Base-by-base conservation (phyloP, 2,797 vertebrate genomes). In the Ataeniobius toweri region DNA sequence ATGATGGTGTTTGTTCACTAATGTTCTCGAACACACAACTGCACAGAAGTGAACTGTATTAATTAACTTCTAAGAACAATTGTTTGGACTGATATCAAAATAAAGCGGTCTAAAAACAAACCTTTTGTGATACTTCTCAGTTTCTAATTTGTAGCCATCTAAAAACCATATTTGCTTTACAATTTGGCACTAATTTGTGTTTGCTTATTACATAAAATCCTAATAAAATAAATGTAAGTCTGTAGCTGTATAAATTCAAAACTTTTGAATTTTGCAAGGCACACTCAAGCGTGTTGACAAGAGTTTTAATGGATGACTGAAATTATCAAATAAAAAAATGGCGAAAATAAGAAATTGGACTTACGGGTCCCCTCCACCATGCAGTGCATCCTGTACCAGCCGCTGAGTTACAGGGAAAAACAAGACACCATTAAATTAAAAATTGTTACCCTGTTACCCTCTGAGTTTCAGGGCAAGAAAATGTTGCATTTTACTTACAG, bases 331-430 rank as follows among this genome's bases (percentile, higher is more conserved):
- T 31, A 39, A 41, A 59, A 41, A 59, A 44, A 31, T 56, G 0
- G 41, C 8, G 50, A 22, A 7, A 68, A 67, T 73, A 71, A 74
- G 2, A 80, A 75, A 55, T 1, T 20, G 69, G 6, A 95, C 95
- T 95, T 92, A 96, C 95, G 93, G 94, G 39, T 96, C 94, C 92
- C 95, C 94, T 76, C 93, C 88, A 31, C 93, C 93, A 0, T 94
- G 94, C 26, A 92, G 93, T 0, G 93, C 91, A 79, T 96, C 95
- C 79, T 95, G 95, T 58, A 94, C 92, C 79, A 94, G 89, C 72
- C 94, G 91, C 95, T 95, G 83, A 75, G 77, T 63, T 7, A 61
- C 10, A 73, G 50, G 79, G n/a, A 85, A 26, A 87, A 89, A 12
- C 73, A 7, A 85, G 2, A 90, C 20, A 80, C 74, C 13, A 74